Conservation (phyloP, 2,113 vertebrate genomes). For the Catharus minimus region DNA sequence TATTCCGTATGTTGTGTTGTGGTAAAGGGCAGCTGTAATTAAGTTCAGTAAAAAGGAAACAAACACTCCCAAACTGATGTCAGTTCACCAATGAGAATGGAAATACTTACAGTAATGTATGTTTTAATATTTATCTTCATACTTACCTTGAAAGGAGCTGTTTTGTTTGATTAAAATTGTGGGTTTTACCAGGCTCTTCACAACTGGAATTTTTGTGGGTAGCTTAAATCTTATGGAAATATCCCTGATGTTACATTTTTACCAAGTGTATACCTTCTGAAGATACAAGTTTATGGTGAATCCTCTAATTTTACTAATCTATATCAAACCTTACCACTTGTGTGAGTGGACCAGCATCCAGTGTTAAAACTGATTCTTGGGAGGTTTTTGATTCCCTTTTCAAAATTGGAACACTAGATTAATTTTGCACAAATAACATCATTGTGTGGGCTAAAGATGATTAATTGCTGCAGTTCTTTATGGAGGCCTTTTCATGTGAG, state of each 20-base stretch:
- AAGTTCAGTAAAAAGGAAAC: background rate
- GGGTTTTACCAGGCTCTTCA: background rate
- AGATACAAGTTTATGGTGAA: background rate
- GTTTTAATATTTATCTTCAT: background rate
- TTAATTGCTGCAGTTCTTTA: background rate
- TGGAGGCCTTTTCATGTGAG: background rate
- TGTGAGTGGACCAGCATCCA: background rate
- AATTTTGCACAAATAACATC: background rate
- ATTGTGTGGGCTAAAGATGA: background rate
- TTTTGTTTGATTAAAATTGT: background rate
- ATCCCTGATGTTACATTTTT: background rate
- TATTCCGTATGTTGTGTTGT: background rate
- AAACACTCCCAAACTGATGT: background rate
- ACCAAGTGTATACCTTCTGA: background rate
- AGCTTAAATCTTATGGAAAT: background rate
- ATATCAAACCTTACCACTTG: background rate
- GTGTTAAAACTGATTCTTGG: background rate
- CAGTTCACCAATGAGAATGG: background rate
- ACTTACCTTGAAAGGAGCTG: background rate
- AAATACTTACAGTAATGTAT: background rate
- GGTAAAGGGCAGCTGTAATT: background rate
- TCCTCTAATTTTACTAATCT: background rate
- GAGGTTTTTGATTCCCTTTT: background rate
- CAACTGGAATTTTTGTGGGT: background rate
- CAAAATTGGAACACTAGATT: background rate